A percentile compares a stretch with the other conserved stretches of the same genome.
phyloP scores from a whole-genome alignment of 2,888 invertebrate species.

The Eutolmus rufibarbis region DNA sequence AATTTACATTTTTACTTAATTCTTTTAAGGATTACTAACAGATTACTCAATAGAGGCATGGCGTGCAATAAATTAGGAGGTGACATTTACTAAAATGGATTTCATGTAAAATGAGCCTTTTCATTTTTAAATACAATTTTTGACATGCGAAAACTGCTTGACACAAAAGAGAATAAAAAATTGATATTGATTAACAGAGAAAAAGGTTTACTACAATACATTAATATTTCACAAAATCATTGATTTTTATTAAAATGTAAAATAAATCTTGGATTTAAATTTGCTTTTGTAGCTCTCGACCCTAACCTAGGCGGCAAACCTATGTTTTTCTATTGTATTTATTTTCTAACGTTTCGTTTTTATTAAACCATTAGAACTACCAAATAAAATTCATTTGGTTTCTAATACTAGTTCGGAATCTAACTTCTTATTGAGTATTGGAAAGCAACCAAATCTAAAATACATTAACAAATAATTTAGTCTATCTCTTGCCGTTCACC shows the following conservation, averaged over 20 bases:
- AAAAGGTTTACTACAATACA: neutral
- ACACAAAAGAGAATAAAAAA: neutral
- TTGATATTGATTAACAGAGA: neutral
- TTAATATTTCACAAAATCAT: no score
- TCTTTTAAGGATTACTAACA: neutral
- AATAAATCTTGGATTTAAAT: no score
- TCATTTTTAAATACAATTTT: neutral
- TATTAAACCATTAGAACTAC: neutral
- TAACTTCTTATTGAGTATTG: no score
- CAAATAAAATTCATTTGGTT: no score
- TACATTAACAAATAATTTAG: no score
- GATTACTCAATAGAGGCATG: neutral
- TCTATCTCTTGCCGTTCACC: no score
- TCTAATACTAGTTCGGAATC: no score
- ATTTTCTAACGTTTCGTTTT: neutral
- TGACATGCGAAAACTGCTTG: neutral
- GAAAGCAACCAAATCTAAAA: no score
- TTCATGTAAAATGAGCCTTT: neutral
- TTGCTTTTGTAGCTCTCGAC: no score
- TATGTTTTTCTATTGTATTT: no score
- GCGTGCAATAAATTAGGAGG: neutral
- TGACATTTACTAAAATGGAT: neutral
- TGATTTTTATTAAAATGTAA: no score
- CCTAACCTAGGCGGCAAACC: no score
- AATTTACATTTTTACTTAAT: neutral